Base-by-base conservation (phyloP, 2,888 invertebrate species). In the Latrodectus hesperus region DNA sequence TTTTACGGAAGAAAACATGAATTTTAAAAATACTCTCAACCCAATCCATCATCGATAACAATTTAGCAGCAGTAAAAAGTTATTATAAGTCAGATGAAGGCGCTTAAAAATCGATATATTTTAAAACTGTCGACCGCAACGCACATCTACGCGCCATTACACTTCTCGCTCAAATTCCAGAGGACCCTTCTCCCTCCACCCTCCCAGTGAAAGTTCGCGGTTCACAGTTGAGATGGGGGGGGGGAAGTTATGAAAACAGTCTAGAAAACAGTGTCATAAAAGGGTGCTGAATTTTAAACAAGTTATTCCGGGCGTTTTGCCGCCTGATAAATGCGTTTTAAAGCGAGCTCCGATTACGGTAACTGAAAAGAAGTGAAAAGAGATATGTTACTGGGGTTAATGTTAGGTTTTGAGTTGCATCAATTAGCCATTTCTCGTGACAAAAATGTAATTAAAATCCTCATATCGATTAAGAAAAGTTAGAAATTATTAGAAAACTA, bases 261-360 rank as follows among this genome's bases (percentile, higher is more conserved):
- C 53, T 52, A 67, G 78, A 65, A 78, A 68, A 72, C 55, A 73
- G 76, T 53, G 86, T 87, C 81, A 81, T 73, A 67, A 87, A 87
- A 87, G 86, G 86, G 86, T 87, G 86, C 81, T 87, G 86, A 87
- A 87, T 87, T 87, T 87, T 81, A 87, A 87, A 81, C 81, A 55
- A 55, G 81, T 87, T 81, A 76, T 85, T 87, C 86, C 86, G 76
- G 72, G 17, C 65, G 60, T 73, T 76, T 76, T 72, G 60, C 17
- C 77, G 1, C 16, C 49, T 87, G 86, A 87, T 81, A 76, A 76
- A 87, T 87, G 76, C 38, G 22, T 17, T 68, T 68, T 68, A 8
- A 26, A 68, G 67, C 12, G 67, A 38, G 38, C 38, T 38, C 16
- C 6, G 38, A 38, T 38, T 38, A 38, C 38, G 38, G 2, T 38